A percentile compares a stretch with the other conserved stretches of the same genome.
phyloP scores from a whole-genome alignment of 2,797 vertebrate species.

The Eulemur coronatus region DNA sequence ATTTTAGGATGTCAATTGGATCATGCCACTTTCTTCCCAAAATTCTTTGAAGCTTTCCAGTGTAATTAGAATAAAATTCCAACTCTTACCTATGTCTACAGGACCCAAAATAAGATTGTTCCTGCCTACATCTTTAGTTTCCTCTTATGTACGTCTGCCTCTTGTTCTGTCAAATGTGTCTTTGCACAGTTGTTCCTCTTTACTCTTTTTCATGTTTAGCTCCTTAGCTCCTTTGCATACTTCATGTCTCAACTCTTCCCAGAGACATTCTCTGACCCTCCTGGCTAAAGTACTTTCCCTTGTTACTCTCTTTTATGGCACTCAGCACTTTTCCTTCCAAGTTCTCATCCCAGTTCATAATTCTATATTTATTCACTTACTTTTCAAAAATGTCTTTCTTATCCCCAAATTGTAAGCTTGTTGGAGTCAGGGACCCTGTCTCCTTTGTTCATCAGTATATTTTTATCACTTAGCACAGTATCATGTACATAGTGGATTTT shows the following conservation, averaged over 20 bases:
- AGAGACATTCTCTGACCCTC: not conserved
- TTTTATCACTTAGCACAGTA: not conserved
- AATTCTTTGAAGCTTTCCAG: conserved; percentile 1
- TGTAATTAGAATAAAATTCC: conserved; percentile 31
- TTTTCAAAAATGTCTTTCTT: not conserved
- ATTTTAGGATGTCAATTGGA: conserved; percentile 39
- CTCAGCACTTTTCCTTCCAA: not conserved
- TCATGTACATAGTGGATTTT: not conserved
- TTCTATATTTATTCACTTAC: not conserved
- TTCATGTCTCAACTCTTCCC: not conserved
- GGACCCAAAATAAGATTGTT: not conserved
- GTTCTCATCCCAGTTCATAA: not conserved
- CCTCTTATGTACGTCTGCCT: not conserved
- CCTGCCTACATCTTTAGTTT: not conserved
- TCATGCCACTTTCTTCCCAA: conserved; percentile 15
- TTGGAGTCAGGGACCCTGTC: not conserved
- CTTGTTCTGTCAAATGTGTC: not conserved
- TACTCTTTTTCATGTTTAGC: not conserved
- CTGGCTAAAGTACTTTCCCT: not conserved
- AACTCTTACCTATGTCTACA: not conserved
- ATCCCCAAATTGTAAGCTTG: not conserved
- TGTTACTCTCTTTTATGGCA: not conserved
- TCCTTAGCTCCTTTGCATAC: not conserved
- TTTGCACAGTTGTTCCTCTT: not conserved
- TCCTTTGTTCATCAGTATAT: not conserved